Base-by-base conservation (phyloP, 1,140 invertebrate species). In the Lerema accius region DNA sequence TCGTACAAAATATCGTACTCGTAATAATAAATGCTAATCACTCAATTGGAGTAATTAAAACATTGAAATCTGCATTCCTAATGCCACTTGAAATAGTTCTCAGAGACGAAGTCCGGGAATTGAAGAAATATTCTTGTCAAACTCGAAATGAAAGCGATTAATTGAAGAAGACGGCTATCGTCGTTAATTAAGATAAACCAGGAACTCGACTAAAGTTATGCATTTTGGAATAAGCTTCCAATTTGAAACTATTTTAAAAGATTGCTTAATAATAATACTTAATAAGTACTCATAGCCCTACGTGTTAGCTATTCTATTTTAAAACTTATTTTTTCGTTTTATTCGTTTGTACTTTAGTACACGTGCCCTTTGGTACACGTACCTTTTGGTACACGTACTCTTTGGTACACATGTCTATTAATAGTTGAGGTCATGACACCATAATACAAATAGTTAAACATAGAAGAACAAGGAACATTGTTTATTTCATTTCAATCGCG, bases 171-270 rank as follows among this genome's bases (percentile, higher is more conserved):
- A 35, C 55, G 45, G 42, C 39, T 67, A 65, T 64, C 45, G 14
- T 63, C 71, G 67, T 63, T 76, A 70, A 78, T 78, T 71, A 76
- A 78, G 71, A 71, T 76, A 59, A 73, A 69, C 37, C 60, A 46
- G 46, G 48, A 49, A 56, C 48, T 55, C 56, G 43, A 40, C 58
- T 17, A 15, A 64, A 63, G 56, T 71, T 63, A 37, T 26, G 50
- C n/a, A 17, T 2, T 0, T 2, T 4, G 28, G 48, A 17, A 14
- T 37, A 2, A 7, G 46, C 13, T 35, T 16, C 13, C 3, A 35
- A 50, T 10, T 10, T 35, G 0, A 35, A 35, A 13, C 9, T 19
- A 6, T 17, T 10, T 1, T 42, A 15, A 42, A 42, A 42, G n/a
- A n/a, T n/a, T n/a, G n/a, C n/a, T n/a, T n/a, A n/a, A n/a, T n/a